These are phyloP conservation scores for Polia nebulosa DNA, from an alignment of 2,888 invertebrate genomes.

Conservation along the genomic window DNA sequence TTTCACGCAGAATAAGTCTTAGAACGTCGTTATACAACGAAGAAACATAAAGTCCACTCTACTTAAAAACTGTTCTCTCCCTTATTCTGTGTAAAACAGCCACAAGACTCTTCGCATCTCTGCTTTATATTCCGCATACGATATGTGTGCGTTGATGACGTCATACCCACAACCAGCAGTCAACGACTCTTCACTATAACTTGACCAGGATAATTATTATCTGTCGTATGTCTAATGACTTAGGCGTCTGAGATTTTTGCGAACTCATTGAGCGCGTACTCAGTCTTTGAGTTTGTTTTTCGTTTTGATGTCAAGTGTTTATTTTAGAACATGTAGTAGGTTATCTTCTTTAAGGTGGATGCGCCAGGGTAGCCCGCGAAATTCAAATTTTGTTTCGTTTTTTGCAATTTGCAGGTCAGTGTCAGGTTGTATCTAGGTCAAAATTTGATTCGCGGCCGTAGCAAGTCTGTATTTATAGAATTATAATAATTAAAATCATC, in stretches of 20 bases:
- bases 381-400: no score
- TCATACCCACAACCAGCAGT: neutral
- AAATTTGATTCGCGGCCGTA: no score
- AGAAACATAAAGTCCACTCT: constrained; percentile 7
- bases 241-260: no score
- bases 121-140: neutral
- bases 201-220: neutral
- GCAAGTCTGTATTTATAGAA: no score
- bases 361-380: no score
- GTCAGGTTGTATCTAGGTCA: no score
- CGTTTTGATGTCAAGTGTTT: neutral
- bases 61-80: constrained; percentile 3
- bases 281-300: neutral
- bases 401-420: no score
- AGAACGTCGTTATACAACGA: constrained; percentile 31
- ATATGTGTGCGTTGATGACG: constrained; percentile 13
- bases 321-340: neutral
- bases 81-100: constrained; percentile 16
- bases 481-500: no score
- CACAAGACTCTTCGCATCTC: constrained; percentile 1
- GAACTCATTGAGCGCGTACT: neutral
- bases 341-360: neutral
- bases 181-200: constrained; percentile 16
- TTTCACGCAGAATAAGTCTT: constrained; percentile 18
- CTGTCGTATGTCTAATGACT: no score